Evolutionary conservation across 2,113 vertebrate genomes (phyloP).

Genomic region (Melanotaenia duboulayi): DNA sequence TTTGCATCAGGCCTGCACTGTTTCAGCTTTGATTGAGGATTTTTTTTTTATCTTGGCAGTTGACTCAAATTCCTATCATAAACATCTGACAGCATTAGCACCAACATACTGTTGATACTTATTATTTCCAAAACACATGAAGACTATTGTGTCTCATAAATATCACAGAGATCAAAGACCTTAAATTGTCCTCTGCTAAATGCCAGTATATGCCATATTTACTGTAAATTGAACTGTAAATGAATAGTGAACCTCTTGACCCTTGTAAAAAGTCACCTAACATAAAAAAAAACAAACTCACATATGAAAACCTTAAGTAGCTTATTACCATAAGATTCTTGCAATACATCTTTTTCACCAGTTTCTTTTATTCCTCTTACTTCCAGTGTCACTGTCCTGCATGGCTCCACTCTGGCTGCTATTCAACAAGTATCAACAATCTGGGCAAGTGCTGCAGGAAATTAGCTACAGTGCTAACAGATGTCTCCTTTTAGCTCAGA

Average conservation of each 20-base stretch:
- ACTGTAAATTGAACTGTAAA: constrained; percentile 31
- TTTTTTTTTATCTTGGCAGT: background rate
- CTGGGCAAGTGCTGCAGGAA: constrained; percentile 52
- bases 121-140: constrained; percentile 63
- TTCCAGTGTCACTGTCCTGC: background rate
- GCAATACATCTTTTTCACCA: background rate
- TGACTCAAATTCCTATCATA: background rate
- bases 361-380: background rate
- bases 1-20: background rate
- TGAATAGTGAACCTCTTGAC: constrained; percentile 12
- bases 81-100: constrained; percentile 15
- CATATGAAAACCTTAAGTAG: background rate
- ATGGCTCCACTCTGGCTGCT: constrained; percentile 1
- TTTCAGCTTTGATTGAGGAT: background rate
- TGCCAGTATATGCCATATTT: constrained; percentile 41
- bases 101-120: constrained; percentile 32
- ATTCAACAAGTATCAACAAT: constrained; percentile 53
- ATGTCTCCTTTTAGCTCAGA: constrained; percentile 68
- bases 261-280: background rate
- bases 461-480: constrained; percentile 75
- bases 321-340: background rate
- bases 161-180: constrained; percentile 32
- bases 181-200: constrained; percentile 24
- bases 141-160: constrained; percentile 10
- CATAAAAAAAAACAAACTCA: background rate